Evolutionary conservation across 2,888 invertebrate species (phyloP).

Genomic region (Auanema freiburgensis): DNA sequence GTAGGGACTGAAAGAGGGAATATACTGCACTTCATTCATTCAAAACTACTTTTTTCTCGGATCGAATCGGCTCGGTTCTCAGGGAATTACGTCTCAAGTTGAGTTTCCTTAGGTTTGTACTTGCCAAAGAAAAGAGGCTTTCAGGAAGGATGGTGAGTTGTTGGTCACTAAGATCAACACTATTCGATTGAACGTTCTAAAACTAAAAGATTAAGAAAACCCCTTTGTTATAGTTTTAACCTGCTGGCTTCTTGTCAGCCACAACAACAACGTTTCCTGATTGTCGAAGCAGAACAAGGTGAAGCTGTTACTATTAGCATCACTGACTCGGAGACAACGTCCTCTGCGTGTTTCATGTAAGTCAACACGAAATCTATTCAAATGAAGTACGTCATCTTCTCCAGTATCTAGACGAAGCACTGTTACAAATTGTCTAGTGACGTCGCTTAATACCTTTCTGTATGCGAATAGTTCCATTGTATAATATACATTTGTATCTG

Average conservation of each 20-base stretch:
- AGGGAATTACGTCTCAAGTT: conserved; percentile 67
- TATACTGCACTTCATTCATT: neutral
- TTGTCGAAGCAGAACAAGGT: conserved; percentile 16
- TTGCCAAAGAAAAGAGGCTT: conserved; percentile 64
- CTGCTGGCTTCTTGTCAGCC: conserved; percentile 21
- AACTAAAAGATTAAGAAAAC: neutral
- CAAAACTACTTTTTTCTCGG: neutral
- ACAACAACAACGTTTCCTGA: conserved; percentile 10
- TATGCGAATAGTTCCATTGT: conserved; percentile 41
- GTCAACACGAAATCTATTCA: conserved; percentile 14
- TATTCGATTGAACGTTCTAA: conserved; percentile 19
- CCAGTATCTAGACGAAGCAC: conserved; percentile 8
- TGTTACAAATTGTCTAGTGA: neutral
- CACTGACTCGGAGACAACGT: conserved; percentile 13
- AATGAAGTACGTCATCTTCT: conserved; percentile 16
- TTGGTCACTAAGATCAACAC: conserved; percentile 66
- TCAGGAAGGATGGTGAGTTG: conserved; percentile 68
- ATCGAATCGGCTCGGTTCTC: conserved; percentile 8
- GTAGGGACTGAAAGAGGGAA: conserved; percentile 7
- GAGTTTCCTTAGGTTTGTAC: conserved; percentile 60
- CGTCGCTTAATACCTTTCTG: conserved; percentile 26
- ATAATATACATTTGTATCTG: conserved; percentile 34
- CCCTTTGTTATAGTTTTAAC: conserved; percentile 1
- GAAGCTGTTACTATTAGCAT: conserved; percentile 4
- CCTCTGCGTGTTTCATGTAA: conserved; percentile 16